phyloP scores from a whole-genome alignment of 2,797 vertebrate species.

The Tiaroga cobitis region DNA sequence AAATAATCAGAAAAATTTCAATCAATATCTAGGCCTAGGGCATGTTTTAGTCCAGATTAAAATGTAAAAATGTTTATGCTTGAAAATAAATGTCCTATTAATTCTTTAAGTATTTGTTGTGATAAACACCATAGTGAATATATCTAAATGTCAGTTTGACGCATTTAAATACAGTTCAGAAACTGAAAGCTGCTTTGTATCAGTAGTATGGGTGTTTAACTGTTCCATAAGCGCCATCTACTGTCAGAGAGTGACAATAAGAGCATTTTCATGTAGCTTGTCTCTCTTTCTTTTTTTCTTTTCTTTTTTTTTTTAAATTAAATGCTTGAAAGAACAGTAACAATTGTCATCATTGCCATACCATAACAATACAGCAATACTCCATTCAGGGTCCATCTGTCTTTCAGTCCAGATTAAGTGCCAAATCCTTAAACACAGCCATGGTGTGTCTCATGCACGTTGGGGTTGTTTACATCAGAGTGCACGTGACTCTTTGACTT shows the following conservation, averaged over 20 bases:
- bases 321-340: too few species aligned
- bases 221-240: not conserved
- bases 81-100: not conserved
- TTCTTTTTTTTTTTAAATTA: too few species aligned
- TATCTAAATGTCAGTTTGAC: not conserved
- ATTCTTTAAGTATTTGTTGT: not conserved
- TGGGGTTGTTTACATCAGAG: not conserved
- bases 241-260: not conserved
- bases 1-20: not conserved
- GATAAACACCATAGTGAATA: not conserved
- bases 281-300: not conserved
- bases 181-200: not conserved
- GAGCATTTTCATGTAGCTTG: not conserved
- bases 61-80: not conserved
- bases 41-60: not conserved
- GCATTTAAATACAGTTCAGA: too few species aligned
- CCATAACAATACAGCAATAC: too few species aligned
- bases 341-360: too few species aligned
- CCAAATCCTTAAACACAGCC: too few species aligned
- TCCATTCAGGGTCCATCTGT: too few species aligned
- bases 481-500: not conserved
- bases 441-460: not conserved
- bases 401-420: too few species aligned
- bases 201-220: not conserved
- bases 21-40: not conserved